Base-by-base conservation (phyloP, 2,888 invertebrate genomes). In the Hylaea fasciaria region DNA sequence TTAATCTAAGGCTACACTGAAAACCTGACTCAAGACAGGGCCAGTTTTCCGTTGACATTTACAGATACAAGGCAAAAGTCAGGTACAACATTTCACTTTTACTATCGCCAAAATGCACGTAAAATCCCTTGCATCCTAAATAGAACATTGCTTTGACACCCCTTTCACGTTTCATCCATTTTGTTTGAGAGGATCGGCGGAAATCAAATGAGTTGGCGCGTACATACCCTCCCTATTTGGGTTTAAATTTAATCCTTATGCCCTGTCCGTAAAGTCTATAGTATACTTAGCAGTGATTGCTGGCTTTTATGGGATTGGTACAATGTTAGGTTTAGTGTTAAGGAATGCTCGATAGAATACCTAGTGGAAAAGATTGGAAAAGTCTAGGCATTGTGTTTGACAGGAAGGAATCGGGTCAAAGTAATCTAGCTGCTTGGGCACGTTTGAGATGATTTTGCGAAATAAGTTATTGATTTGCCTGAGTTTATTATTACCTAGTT, bases 131-230 rank as follows among this genome's bases (percentile, higher is more conserved):
- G 54, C 60, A 56, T 64, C 51, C 51, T 35, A 60, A 53, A 50
- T 16, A 59, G 62, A 62, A 61, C 64, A 51, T 59, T 57, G 66
- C 57, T 57, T 65, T 66, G 66, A 68, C 69, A 69, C 57, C 66
- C 69, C 59, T 66, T 70, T 60, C 70, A 67, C 70, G 69, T 65
- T 57, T 60, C 63, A 63, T 64, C 65, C 69, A 68, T 68, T 71
- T 69, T 65, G 64, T 68, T 67, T 58, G 57, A 69, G 68, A 65
- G 68, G 69, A 69, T 69, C 66, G 71, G 57, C 61, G 67, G 64
- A 64, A 69, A 69, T 69, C 69, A 71, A 71, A 69, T 69, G 66
- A 62, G 32, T 59, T 63, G 62, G 61, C 65, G 66, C 65, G 56
- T 57, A 55, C 54, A 50, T 46, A 63, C 55, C 52, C 53, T 57